Evolutionary conservation across 2,888 invertebrate genomes (phyloP).

Genomic region (Antheraea yamamai): DNA sequence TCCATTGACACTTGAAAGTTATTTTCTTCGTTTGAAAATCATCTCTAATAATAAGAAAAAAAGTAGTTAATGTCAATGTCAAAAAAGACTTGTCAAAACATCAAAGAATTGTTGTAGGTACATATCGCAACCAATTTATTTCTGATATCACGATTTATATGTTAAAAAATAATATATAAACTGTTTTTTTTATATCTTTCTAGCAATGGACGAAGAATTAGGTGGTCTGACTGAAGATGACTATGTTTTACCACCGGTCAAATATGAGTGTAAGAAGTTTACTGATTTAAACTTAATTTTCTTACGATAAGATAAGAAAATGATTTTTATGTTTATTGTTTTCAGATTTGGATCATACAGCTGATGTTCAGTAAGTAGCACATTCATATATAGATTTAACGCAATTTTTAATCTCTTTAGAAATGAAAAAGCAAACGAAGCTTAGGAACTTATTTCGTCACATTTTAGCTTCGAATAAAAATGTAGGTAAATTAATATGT

Average conservation of each 20-base stretch:
- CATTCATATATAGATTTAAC: not conserved
- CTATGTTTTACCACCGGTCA: conserved; percentile 83
- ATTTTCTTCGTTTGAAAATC: too few species aligned
- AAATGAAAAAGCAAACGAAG: too few species aligned
- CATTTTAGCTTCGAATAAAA: too few species aligned
- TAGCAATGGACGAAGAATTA: conserved; percentile 68
- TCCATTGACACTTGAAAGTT: too few species aligned
- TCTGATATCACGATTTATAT: not conserved
- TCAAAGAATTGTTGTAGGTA: too few species aligned
- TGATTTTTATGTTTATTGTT: conserved; percentile 23
- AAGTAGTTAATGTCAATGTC: too few species aligned
- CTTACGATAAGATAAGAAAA: not conserved
- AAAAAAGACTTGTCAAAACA: too few species aligned
- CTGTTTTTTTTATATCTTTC: not conserved
- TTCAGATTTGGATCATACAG: conserved; percentile 97
- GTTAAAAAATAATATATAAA: not conserved
- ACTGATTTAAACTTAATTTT: conserved; percentile 1
- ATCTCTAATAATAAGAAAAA: too few species aligned
- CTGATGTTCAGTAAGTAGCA: conserved; percentile 97
- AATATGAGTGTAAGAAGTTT: conserved; percentile 90
- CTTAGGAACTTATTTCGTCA: too few species aligned
- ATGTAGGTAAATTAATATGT: too few species aligned
- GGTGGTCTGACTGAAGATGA: conserved; percentile 83
- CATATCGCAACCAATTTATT: not conserved
- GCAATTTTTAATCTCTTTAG: too few species aligned